Conservation (phyloP, 2,888 invertebrate genomes). For the Resseliella maxima region DNA sequence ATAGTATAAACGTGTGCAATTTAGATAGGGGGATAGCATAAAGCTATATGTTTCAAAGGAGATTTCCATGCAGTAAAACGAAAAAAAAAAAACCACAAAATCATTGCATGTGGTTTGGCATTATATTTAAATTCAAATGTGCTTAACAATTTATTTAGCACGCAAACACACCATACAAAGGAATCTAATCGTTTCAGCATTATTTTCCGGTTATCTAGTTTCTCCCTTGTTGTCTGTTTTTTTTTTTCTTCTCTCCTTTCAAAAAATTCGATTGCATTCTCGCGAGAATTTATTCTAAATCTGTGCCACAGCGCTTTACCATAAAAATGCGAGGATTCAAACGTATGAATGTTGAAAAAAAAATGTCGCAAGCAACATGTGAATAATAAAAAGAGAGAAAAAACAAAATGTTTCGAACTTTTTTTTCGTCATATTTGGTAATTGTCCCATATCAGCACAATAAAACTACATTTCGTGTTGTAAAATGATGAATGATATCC, state of each 20-base stretch:
- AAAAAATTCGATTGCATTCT: neutral
- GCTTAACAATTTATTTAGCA: neutral
- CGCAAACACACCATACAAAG: neutral
- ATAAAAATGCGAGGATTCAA: neutral
- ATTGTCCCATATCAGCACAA: constrained; percentile 5
- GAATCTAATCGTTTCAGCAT: neutral
- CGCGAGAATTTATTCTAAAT: neutral
- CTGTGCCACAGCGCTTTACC: neutral
- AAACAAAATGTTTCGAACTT: neutral
- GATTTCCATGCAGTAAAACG: neutral
- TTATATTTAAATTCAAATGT: constrained; percentile 28
- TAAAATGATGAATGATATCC: neutral
- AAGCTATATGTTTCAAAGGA: neutral
- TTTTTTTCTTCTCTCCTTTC: neutral
- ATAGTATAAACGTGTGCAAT: neutral
- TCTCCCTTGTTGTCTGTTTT: neutral
- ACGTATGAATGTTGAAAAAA: neutral
- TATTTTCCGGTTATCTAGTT: neutral
- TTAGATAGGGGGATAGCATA: neutral
- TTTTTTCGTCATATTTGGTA: neutral
- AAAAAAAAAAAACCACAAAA: neutral
- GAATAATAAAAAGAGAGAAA: neutral
- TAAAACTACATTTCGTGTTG: constrained; percentile 10
- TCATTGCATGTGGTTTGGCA: neutral
- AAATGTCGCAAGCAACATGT: constrained; percentile 7